Base-by-base conservation (phyloP, 2,797 vertebrate species). In the Gouania willdenowi region DNA sequence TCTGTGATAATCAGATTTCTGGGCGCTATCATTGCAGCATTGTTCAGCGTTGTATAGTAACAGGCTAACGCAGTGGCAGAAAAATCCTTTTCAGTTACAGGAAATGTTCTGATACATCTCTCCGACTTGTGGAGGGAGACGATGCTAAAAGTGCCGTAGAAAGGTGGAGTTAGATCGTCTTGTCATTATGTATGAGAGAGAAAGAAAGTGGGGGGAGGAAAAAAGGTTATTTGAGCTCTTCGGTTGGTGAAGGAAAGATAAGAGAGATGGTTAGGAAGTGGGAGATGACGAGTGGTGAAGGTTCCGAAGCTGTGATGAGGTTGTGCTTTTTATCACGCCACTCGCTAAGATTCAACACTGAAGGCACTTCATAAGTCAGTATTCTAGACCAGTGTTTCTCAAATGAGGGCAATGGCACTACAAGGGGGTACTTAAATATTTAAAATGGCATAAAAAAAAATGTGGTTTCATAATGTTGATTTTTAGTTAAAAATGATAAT, bases 61-160 rank as follows among this genome's bases (percentile, higher is more conserved):
- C 29, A 14, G 31, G 24, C 40, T 18, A 42, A 41, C 36, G 28
- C 58, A 47, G 24, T 46, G 58, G 38, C 46, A 42, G 42, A 71
- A 60, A 71, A 68, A 67, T 64, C 60, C 51, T 71, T 58, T 47
- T 57, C 26, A 40, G 66, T 75, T 68, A 59, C 34, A 42, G 30
- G 57, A 63, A 75, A 63, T 40, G 38, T 64, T 63, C 42, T 59
- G 75, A 75, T 70, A 54, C 68, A 79, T 75, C 17, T 8, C 60
- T 21, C 36, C 31, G 61, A 71, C 56, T 46, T 22, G 26, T 34
- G 41, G 32, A 45, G 54, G 76, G 67, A 14, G 20, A 73, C 45
- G 41, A 35, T 61, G 63, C 41, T 37, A 42, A 41, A 41, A 39
- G 33, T 56, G 54, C 20, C 9, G 17, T 30, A 19, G 34, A 41